Conservation (phyloP, 2,888 invertebrate species). For the Lissocephala sabroskyi region DNA sequence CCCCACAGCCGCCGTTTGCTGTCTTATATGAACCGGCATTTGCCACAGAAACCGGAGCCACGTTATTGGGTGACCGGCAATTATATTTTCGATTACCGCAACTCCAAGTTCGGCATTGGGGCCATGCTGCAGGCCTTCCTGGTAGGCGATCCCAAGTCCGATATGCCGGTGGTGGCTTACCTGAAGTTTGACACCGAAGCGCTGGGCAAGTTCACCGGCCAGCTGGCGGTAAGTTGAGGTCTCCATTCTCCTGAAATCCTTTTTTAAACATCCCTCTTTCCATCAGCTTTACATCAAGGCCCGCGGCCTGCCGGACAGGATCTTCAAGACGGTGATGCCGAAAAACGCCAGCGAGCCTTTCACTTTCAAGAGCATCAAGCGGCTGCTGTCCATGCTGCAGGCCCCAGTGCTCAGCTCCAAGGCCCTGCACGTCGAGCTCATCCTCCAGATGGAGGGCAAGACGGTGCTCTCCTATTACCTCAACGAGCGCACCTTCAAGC, state of each 20-base stretch:
- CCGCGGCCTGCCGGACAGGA: conserved; percentile 72
- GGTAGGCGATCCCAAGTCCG: conserved; percentile 79
- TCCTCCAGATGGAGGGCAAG: conserved; percentile 79
- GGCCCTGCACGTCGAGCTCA: conserved; percentile 79
- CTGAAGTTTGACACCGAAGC: conserved; percentile 76
- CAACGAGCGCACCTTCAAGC: conserved; percentile 78
- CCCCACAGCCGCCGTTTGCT: conserved; percentile 76
- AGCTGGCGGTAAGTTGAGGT: conserved; percentile 73
- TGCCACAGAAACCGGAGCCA: conserved; percentile 75
- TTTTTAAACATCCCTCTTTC: conserved; percentile 7
- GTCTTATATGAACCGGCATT: conserved; percentile 78
- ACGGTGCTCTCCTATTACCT: conserved; percentile 79
- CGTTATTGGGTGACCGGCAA: conserved; percentile 81
- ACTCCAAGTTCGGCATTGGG: conserved; percentile 76
- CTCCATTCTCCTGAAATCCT: neutral
- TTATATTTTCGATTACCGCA: conserved; percentile 81
- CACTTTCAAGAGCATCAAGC: conserved; percentile 75
- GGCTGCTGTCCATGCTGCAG: conserved; percentile 73
- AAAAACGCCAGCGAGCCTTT: conserved; percentile 73
- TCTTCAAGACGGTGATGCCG: conserved; percentile 71
- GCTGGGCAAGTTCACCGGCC: conserved; percentile 75
- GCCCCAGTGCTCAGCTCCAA: conserved; percentile 71
- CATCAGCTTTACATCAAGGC: conserved; percentile 78
- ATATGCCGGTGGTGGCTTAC: conserved; percentile 78
- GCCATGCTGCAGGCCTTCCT: conserved; percentile 77